phyloP scores from a whole-genome alignment of 1,140 invertebrate genomes.

The Drosophila prosaltans region DNA sequence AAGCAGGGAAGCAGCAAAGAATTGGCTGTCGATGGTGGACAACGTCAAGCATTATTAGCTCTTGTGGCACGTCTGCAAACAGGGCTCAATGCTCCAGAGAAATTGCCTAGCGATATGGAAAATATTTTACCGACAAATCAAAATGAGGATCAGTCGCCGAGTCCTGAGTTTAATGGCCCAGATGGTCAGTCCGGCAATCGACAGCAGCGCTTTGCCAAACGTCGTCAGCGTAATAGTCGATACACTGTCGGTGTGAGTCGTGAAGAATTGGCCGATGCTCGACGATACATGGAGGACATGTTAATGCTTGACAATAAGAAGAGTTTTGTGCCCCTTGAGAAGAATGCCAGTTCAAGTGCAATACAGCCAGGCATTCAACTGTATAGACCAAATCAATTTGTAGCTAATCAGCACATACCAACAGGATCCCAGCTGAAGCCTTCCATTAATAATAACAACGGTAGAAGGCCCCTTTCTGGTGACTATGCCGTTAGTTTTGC shows the following conservation, averaged over 20 bases:
- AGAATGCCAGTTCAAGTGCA: slow-evolving; percentile 71
- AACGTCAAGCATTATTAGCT: slow-evolving; percentile 87
- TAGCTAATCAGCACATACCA: slow-evolving; percentile 25
- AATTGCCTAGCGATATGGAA: slow-evolving; percentile 61
- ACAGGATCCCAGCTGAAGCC: slow-evolving; percentile 34
- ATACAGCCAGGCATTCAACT: slow-evolving; percentile 71
- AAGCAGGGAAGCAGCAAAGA: slow-evolving; percentile 84
- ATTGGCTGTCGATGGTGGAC: slow-evolving; percentile 84
- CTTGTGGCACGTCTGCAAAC: slow-evolving; percentile 90
- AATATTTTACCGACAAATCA: neutral
- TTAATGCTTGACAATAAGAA: slow-evolving; percentile 82
- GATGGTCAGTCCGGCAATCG: slow-evolving; percentile 34
- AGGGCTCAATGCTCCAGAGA: slow-evolving; percentile 86
- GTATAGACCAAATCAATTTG: slow-evolving; percentile 74
- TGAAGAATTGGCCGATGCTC: slow-evolving; percentile 90
- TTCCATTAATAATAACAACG: slow-evolving; percentile 13
- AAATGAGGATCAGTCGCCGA: neutral
- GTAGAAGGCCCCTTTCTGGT: slow-evolving; percentile 64
- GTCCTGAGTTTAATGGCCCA: slow-evolving; percentile 36
- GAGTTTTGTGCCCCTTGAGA: slow-evolving; percentile 58
- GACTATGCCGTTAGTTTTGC: slow-evolving; percentile 74
- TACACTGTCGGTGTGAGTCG: slow-evolving; percentile 92
- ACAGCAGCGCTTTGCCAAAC: slow-evolving; percentile 79
- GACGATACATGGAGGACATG: slow-evolving; percentile 88
- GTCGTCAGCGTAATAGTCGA: slow-evolving; percentile 85